phyloP scores from a whole-genome alignment of 2,888 invertebrate species.

The Standfussiana lucernea region DNA sequence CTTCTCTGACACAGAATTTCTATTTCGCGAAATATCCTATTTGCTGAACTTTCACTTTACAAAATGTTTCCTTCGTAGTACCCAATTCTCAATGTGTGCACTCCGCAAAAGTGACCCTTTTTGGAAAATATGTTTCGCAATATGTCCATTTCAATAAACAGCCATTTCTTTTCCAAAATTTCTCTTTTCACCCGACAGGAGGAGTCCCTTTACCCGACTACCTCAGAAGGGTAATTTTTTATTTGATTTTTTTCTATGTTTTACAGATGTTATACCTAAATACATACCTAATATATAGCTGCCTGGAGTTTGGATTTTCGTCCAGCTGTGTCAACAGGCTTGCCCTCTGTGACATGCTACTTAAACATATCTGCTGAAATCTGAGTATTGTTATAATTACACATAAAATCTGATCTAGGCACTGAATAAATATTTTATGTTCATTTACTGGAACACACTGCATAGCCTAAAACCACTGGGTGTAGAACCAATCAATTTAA shows the following conservation, averaged over 20 bases:
- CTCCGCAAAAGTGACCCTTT: slow-evolving; percentile 15
- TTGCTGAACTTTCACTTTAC: neutral
- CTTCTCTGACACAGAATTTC: neutral
- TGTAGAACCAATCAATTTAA: neutral
- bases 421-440: neutral
- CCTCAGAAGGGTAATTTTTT: neutral
- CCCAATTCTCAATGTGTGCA: slow-evolving; percentile 17
- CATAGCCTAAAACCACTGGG: neutral
- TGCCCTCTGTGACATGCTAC: neutral
- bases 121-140: slow-evolving; percentile 1
- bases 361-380: no score
- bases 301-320: accelerated
- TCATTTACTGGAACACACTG: neutral
- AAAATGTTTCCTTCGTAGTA: slow-evolving; percentile 2
- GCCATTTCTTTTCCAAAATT: neutral
- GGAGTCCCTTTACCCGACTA: neutral
- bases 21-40: neutral
- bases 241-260: no score
- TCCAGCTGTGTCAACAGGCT: neutral
- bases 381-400: neutral
- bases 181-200: neutral
- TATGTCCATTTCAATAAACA: slow-evolving; percentile 13
- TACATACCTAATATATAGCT: neutral
- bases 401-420: no score
- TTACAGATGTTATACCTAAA: neutral